phyloP scores from a whole-genome alignment of 2,797 vertebrate genomes.

The Bradypus variegatus region DNA sequence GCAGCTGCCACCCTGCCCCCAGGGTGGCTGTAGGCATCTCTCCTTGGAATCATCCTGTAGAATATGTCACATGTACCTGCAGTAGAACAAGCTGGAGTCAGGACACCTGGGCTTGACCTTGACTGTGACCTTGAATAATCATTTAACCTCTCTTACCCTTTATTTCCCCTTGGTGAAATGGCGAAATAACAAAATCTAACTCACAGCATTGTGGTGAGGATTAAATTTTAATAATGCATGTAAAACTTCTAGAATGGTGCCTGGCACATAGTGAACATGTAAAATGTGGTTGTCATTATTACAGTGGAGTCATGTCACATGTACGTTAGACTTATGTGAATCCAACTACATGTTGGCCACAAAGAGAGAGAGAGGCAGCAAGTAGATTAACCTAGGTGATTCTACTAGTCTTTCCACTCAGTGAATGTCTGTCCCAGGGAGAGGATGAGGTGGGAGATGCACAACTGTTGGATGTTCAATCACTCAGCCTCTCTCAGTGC shows the following conservation, averaged over 20 bases:
- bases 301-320: neutral
- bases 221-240: neutral
- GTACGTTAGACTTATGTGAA: neutral
- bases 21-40: neutral
- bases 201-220: neutral
- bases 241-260: neutral
- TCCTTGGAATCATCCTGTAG: neutral
- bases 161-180: neutral
- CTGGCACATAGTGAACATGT: neutral
- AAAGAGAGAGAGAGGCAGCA: neutral
- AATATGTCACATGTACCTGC: neutral
- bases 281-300: neutral
- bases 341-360: neutral
- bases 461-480: fast-evolving
- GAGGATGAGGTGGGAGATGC: neutral
- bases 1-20: neutral
- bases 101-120: neutral
- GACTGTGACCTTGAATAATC: neutral
- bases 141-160: neutral
- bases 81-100: neutral
- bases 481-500: neutral
- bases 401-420: neutral
- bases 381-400: neutral
- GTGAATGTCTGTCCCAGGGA: neutral
- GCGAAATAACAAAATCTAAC: neutral